Conservation (phyloP, 1,140 invertebrate genomes). For the Brachionus koreanus region DNA sequence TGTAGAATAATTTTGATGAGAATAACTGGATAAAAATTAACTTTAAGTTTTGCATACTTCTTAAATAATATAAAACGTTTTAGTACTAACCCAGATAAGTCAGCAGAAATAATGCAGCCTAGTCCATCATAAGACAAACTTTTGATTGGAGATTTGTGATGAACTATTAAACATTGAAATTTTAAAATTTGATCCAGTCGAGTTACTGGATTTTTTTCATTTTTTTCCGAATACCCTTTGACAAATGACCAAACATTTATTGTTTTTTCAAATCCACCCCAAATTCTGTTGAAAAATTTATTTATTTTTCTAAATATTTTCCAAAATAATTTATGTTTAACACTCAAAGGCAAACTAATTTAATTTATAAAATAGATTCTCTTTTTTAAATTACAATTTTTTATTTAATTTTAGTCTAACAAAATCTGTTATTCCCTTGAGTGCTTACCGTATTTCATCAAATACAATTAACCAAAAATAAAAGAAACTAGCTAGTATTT, state of each 20-base stretch:
- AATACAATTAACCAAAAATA: no score
- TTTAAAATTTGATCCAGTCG: neutral
- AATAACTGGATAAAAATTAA: no score
- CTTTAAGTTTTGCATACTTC: no score
- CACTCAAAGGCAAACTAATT: neutral
- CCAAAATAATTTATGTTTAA: neutral
- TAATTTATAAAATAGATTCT: no score
- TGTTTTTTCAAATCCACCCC: neutral
- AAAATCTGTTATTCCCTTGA: no score
- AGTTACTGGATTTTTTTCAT: neutral
- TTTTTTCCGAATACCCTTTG: neutral
- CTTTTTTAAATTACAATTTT: no score
- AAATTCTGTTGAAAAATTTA: neutral
- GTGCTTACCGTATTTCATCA: no score
- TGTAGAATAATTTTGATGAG: no score
- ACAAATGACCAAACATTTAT: constrained; percentile 32
- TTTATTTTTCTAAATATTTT: neutral
- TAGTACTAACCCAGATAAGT: neutral
- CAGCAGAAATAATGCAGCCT: neutral
- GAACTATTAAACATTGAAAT: neutral
- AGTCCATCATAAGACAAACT: constrained; percentile 25
- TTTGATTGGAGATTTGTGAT: neutral
- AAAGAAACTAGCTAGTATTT: no score
- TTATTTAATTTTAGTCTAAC: no score
- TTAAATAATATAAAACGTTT: no score